phyloP scores from a whole-genome alignment of 2,888 invertebrate genomes.

The Sturmia bella region DNA sequence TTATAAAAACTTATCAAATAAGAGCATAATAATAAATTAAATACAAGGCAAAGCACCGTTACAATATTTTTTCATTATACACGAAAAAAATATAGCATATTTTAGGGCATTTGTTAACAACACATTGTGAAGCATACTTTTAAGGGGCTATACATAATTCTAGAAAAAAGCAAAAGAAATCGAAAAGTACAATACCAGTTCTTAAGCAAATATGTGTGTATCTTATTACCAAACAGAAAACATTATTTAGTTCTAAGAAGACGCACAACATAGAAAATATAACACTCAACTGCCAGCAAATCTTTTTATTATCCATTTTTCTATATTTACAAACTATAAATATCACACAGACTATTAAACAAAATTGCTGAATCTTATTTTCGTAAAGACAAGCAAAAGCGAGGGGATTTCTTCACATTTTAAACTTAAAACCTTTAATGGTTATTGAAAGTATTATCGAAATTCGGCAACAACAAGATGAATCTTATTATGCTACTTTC shows the following conservation, averaged over 20 bases:
- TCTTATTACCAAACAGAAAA: constrained; percentile 1
- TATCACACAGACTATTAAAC: constrained; percentile 5
- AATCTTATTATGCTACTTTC: not conserved
- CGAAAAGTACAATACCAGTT: not conserved
- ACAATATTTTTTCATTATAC: too few species aligned
- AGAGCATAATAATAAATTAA: too few species aligned
- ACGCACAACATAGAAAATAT: not conserved
- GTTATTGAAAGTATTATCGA: constrained; percentile 67
- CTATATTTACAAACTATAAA: constrained; percentile 48
- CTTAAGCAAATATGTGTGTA: constrained; percentile 1
- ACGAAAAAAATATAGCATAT: constrained; percentile 21
- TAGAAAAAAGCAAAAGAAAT: not conserved
- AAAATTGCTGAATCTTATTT: constrained; percentile 25
- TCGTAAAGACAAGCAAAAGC: not conserved
- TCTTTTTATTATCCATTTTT: constrained; percentile 54
- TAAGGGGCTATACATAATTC: constrained; percentile 13
- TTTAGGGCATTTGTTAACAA: constrained; percentile 23
- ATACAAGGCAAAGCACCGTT: too few species aligned
- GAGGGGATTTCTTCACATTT: constrained; percentile 51
- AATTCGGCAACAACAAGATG: constrained; percentile 18
- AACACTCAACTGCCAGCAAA: constrained; percentile 27
- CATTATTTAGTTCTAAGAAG: constrained; percentile 1
- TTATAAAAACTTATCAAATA: too few species aligned
- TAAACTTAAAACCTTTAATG: constrained; percentile 63
- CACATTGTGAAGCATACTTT: constrained; percentile 45